Evolutionary conservation across 1,140 invertebrate species (phyloP).

Genomic region (Diuraphis noxia): DNA sequence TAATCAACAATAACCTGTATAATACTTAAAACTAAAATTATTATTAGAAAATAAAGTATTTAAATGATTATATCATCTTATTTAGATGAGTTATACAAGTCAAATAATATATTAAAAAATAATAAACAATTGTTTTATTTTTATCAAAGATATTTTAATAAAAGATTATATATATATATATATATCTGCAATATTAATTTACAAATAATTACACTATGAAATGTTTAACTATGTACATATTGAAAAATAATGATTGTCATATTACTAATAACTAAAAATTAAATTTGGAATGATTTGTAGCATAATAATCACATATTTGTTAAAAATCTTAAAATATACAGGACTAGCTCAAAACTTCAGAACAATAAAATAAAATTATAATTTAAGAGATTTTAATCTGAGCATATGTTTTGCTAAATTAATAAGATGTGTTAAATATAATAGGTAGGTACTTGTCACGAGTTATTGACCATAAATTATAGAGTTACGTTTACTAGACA

Average conservation of each 20-base stretch:
- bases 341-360: slow-evolving; percentile 45
- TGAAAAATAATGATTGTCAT: slow-evolving; percentile 2
- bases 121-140: not conserved
- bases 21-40: not conserved
- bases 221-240: not conserved
- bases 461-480: slow-evolving; percentile 44
- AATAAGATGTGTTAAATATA: not conserved
- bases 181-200: not conserved
- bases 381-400: slow-evolving; percentile 22
- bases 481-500: slow-evolving; percentile 42
- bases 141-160: not conserved
- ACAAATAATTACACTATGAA: not conserved
- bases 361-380: not conserved
- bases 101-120: not conserved
- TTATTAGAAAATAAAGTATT: not conserved
- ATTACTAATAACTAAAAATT: slow-evolving; percentile 1
- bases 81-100: not conserved
- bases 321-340: slow-evolving; percentile 37
- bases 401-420: slow-evolving; percentile 12
- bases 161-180: not conserved
- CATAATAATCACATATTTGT: not conserved
- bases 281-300: slow-evolving; percentile 32
- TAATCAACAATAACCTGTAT: not conserved
- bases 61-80: not conserved
- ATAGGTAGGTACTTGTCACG: not conserved